Conservation (phyloP, 2,113 vertebrate genomes). For the Barbus barbus region DNA sequence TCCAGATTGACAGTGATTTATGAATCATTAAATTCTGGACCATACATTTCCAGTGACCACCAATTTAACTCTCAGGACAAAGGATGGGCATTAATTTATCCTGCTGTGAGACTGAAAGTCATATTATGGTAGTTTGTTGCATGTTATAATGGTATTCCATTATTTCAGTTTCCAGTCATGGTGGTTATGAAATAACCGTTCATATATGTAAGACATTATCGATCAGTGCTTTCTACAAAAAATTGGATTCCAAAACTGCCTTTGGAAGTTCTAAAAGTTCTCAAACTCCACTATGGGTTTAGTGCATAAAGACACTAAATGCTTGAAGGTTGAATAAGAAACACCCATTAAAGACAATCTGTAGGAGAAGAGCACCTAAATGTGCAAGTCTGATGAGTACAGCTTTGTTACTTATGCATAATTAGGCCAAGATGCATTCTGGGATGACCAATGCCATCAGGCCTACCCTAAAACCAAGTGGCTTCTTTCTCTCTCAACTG, state of each 20-base stretch:
- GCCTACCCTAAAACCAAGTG: neutral
- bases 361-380: constrained; percentile 33
- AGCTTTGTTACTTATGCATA: constrained; percentile 41
- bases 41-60: constrained; percentile 17
- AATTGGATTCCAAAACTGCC: neutral
- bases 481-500: neutral
- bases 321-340: constrained; percentile 39
- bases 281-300: neutral
- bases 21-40: constrained; percentile 4
- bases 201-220: neutral
- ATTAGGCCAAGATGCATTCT: constrained; percentile 15
- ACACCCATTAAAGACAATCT: constrained; percentile 36
- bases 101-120: neutral
- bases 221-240: neutral
- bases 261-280: neutral
- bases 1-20: neutral
- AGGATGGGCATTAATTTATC: neutral
- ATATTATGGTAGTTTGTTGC: neutral
- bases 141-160: neutral
- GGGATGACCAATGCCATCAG: neutral
- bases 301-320: constrained; percentile 33
- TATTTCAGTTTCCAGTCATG: neutral
- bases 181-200: neutral
- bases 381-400: constrained; percentile 34
- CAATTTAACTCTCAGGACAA: neutral